A percentile compares a stretch with the other conserved stretches of the same genome.
phyloP scores from a whole-genome alignment of 2,113 vertebrate species.

The Cephalopholis sonnerati region DNA sequence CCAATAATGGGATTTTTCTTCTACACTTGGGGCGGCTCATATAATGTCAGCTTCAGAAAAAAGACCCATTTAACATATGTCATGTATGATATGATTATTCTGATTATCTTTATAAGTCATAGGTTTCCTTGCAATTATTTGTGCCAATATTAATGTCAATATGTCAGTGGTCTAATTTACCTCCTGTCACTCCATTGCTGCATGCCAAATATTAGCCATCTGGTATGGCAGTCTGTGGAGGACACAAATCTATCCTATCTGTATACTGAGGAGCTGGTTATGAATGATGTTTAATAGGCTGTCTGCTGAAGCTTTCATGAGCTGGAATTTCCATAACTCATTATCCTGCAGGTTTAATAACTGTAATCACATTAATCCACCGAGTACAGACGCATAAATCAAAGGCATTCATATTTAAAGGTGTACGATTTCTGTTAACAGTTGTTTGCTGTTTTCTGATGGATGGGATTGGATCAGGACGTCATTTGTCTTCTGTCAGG shows the following conservation, averaged over 20 bases:
- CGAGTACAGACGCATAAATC: constrained; percentile 59
- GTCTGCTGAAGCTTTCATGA: constrained; percentile 56
- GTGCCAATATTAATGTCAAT: constrained; percentile 68
- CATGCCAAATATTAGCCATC: constrained; percentile 71
- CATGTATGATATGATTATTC: constrained; percentile 43
- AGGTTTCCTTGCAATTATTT: constrained; percentile 49
- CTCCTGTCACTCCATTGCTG: constrained; percentile 60
- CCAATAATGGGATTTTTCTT: background rate
- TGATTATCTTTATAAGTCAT: constrained; percentile 40
- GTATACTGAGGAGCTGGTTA: constrained; percentile 65
- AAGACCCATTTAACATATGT: constrained; percentile 25
- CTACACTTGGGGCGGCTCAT: background rate
- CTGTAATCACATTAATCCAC: constrained; percentile 74
- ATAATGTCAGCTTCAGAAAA: background rate
- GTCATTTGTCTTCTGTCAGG: constrained; percentile 41
- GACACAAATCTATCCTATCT: constrained; percentile 56
- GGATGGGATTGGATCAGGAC: constrained; percentile 28
- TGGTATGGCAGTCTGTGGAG: constrained; percentile 40
- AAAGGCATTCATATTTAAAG: constrained; percentile 62
- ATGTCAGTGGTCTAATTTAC: constrained; percentile 65
- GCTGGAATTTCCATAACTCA: constrained; percentile 73
- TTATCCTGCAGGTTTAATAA: constrained; percentile 75
- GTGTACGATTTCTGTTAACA: constrained; percentile 54
- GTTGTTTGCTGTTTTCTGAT: constrained; percentile 66
- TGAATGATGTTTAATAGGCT: constrained; percentile 65